phyloP scores from a whole-genome alignment of 2,113 vertebrate genomes.

The Struthio camelus region DNA sequence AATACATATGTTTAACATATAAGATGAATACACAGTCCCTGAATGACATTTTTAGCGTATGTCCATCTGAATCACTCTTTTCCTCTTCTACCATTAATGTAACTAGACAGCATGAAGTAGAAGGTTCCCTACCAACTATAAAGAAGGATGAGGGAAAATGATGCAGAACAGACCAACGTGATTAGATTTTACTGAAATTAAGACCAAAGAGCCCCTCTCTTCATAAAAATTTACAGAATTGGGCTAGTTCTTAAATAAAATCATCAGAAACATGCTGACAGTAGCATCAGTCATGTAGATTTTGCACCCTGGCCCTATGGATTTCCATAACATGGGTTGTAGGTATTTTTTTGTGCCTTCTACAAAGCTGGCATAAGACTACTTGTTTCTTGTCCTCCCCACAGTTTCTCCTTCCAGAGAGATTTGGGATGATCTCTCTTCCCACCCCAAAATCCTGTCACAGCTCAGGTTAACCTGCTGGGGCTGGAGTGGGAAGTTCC shows the following conservation, averaged over 20 bases:
- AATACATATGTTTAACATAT: neutral
- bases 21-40: neutral
- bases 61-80: neutral
- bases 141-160: neutral
- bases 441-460: neutral
- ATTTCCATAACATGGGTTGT: neutral
- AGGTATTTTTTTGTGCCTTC: neutral
- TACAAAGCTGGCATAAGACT: neutral
- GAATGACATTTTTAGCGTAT: neutral
- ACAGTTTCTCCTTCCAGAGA: neutral
- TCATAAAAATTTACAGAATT: neutral
- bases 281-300: neutral
- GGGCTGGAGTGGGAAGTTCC: neutral
- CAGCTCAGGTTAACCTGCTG: neutral
- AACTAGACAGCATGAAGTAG: neutral
- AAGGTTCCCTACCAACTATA: neutral
- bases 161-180: neutral
- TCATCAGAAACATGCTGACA: neutral
- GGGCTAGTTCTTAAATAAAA: neutral
- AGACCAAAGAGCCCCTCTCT: neutral
- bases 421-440: neutral
- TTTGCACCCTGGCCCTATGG: neutral
- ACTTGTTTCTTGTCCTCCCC: neutral
- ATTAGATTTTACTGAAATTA: neutral
- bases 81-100: neutral